Evolutionary conservation across 2,797 vertebrate species (phyloP), one percentile per base, ranked within the genome.

Genomic region (Emys orbicularis): DNA sequence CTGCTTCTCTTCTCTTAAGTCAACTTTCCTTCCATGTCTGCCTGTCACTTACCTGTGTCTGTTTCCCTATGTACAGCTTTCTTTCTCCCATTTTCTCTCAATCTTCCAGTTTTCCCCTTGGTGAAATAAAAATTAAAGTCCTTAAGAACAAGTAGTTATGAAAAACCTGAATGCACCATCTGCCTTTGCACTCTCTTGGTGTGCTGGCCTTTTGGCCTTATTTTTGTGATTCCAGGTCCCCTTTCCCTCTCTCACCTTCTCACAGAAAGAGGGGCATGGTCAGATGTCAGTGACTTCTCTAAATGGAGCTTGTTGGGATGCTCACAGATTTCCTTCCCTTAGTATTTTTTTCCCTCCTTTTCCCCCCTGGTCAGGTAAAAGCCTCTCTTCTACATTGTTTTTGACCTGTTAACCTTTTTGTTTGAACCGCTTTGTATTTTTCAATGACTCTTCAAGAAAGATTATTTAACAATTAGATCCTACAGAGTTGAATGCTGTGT

Each of bases 251-350:
- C 19, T 0, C 12, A 76, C 65, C 16, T 9, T 89, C 65, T 72
- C 79, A 72, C 3, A 21, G 81, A 86, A 84, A 34, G 77, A 54
- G 49, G 2, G 2, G 0, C 83, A 91, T 86, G 54, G 83, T 59
- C 90, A 90, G 11, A 54, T 88, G 41, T 81, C 81, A 81, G 79
- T 68, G 74, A 83, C 50, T 72, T 93, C 8, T 92, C 93, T 27
- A 89, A 6, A 21, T 54, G 27, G 44, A 88, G 92, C 2, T 61
- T 2, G 23, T 81, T 76, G 88, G 56, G 41, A 90, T 85, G 90
- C 91, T 86, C 85, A 76, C 81, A 84, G 44, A 77, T 93, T 21
- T 49, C 53, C 27, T n/a, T 92, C 90, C 44, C 84, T 41, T 93
- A 9, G 57, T 44, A 53, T 27, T 18, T 31, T 89, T 82, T 19